phyloP scores from a whole-genome alignment of 2,888 invertebrate species.

The Mamestra brassicae region DNA sequence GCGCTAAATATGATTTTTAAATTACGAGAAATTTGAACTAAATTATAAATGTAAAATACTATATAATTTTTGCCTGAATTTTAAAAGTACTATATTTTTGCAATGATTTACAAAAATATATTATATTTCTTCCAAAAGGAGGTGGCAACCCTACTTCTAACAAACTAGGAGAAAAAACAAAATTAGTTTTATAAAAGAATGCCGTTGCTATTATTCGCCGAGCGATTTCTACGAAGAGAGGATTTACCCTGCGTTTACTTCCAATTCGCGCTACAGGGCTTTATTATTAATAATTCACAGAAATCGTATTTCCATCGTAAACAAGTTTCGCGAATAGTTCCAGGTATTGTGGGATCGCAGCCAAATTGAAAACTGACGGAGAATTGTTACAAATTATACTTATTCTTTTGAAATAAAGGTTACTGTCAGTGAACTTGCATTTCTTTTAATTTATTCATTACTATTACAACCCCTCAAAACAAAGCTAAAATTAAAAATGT shows the following conservation, averaged over 20 bases:
- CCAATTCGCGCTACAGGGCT: conserved; percentile 50
- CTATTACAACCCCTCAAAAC: neutral
- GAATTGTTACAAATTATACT: neutral
- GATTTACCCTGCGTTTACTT: conserved; percentile 58
- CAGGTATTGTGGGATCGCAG: conserved; percentile 59
- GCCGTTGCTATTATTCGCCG: conserved; percentile 23
- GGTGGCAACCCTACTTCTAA: neutral
- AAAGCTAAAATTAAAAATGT: neutral
- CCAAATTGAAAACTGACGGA: conserved; percentile 53
- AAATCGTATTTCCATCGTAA: conserved; percentile 63
- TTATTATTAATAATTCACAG: conserved; percentile 62
- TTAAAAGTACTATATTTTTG: too few species aligned
- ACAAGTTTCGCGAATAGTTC: conserved; percentile 57
- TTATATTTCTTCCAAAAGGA: too few species aligned
- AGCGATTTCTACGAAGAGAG: conserved; percentile 54
- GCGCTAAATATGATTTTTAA: too few species aligned
- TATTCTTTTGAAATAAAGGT: neutral
- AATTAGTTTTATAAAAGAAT: conserved; percentile 12
- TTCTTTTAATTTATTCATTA: neutral
- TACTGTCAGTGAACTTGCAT: neutral
- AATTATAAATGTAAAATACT: too few species aligned
- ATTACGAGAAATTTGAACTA: too few species aligned
- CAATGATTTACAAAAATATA: too few species aligned
- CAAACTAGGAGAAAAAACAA: conserved; percentile 7
- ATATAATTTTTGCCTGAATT: too few species aligned